phyloP scores from a whole-genome alignment of 1,140 invertebrate genomes.

The Aphelinus atriplicis region DNA sequence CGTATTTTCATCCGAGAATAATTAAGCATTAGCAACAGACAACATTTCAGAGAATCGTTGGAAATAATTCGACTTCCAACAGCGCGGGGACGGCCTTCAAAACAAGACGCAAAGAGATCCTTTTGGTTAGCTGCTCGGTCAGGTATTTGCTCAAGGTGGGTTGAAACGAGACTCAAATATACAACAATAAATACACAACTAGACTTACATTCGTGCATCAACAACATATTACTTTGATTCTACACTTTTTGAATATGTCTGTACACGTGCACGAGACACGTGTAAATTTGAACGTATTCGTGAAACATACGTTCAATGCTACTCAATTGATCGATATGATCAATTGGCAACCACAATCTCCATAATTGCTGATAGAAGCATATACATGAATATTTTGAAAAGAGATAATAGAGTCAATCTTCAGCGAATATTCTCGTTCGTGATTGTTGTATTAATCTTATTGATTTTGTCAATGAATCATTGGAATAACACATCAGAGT shows the following conservation, averaged over 20 bases:
- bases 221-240: not conserved
- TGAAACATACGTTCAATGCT: not conserved
- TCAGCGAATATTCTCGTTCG: no score
- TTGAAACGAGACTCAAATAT: not conserved
- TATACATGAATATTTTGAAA: no score
- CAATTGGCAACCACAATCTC: no score
- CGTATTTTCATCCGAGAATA: not conserved
- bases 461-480: no score
- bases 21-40: not conserved
- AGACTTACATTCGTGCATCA: not conserved
- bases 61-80: not conserved
- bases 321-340: not conserved
- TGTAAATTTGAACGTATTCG: not conserved
- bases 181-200: no score
- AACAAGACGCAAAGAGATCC: not conserved
- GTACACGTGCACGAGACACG: not conserved
- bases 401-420: no score
- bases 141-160: not conserved
- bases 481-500: no score
- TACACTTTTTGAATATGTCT: not conserved
- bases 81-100: not conserved
- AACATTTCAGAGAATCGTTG: not conserved
- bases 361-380: no score
- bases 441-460: no score
- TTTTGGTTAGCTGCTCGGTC: not conserved